Evolutionary conservation across 2,888 invertebrate species (phyloP), one percentile per base, ranked within the genome.

Genomic region (Oxyteleia sp.): DNA sequence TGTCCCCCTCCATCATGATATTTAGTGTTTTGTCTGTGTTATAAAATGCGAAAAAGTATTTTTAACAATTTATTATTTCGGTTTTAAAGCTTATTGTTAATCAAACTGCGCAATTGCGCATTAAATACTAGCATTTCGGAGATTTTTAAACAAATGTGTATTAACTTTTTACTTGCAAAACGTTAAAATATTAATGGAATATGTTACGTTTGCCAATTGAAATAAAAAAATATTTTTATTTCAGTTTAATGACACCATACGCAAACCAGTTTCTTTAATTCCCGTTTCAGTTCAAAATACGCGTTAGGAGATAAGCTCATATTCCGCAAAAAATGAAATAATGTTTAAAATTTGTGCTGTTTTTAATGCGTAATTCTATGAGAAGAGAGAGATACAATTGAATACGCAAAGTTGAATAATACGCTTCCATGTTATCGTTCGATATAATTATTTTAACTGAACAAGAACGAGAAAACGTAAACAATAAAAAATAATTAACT

Each of bases 401-500:
- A 2, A 35, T 8, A n/a, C 8, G n/a, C 8, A 35, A 41, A 41
- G 41, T 41, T 41, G 15, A 41, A 41, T 41, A 4, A 13, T 13
- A 41, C 7, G 13, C 15, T 13, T 41, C 13, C n/a, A 41, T 10
- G 35, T 35, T 35, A 35, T n/a, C 8, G 35, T 5, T 8, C 10
- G 2, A 35, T 35, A 41, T 13, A 41, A 1, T 41, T 41, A 4
- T 4, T 41, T 41, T 13, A 5, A 41, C 13, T n/a, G 41, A 41
- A 41, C 13, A 13, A 35, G 2, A 10, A 41, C 13, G 41, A 10
- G 41, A 41, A 41, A 41, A 10, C 13, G 13, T 3, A 13, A 41
- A 41, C 41, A 41, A 41, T 41, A 41, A 41, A 10, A 41, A 41
- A 41, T 41, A 41, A 41, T 13, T n/a, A 41, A 41, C 41, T 41